phyloP scores from a whole-genome alignment of 2,888 invertebrate genomes.

The Aphidius colemani region DNA sequence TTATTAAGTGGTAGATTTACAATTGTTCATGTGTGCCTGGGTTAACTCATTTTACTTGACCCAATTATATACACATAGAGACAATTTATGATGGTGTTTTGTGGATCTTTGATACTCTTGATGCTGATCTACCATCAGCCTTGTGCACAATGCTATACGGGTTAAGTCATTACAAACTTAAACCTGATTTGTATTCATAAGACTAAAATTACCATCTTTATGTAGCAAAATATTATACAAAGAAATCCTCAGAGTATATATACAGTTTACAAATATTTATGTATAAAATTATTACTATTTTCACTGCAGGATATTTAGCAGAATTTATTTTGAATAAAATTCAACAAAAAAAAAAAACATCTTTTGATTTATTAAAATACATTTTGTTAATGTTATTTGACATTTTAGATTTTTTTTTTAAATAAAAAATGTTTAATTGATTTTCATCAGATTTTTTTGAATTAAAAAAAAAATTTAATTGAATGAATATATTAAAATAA shows the following conservation, averaged over 20 bases:
- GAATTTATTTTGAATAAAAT: neutral
- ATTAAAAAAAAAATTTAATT: neutral
- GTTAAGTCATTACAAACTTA: neutral
- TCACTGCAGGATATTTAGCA: neutral
- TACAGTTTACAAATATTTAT: too few species aligned
- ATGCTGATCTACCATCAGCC: neutral
- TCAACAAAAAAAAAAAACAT: too few species aligned
- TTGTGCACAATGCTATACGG: neutral
- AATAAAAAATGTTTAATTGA: neutral
- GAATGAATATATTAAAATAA: constrained; percentile 8
- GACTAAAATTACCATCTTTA: constrained; percentile 30
- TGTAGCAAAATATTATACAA: too few species aligned
- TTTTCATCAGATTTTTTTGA: neutral
- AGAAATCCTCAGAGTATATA: too few species aligned
- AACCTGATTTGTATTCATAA: constrained; percentile 38
- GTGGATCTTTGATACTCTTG: neutral
- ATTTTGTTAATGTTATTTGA: too few species aligned
- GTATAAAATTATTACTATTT: too few species aligned
- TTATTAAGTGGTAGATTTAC: constrained; percentile 2
- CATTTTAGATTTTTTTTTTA: too few species aligned
- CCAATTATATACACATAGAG: constrained; percentile 24
- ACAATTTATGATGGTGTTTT: constrained; percentile 3
- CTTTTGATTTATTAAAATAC: too few species aligned
- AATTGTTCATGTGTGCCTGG: constrained; percentile 26
- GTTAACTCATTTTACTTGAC: constrained; percentile 35